Percentiles rank a stretch among this genome's conserved stretches.
Conservation (phyloP, 2,888 invertebrate genomes). For the Drosophila borealis region DNA sequence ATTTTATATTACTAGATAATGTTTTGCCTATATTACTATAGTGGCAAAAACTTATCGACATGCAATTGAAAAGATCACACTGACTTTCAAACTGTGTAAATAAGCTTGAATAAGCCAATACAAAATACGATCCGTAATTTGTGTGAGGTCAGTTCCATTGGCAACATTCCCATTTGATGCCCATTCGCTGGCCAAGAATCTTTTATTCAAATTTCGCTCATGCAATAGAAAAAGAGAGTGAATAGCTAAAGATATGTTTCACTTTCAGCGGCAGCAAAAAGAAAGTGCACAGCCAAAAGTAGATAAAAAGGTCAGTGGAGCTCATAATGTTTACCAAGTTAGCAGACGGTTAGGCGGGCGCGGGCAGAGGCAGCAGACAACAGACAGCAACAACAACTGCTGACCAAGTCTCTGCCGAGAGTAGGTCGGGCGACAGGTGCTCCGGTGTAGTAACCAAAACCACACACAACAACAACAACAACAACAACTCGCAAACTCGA, state of each 20-base stretch:
- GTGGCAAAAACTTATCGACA: no score
- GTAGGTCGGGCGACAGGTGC: slow-evolving; percentile 56
- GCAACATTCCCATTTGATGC: slow-evolving; percentile 39
- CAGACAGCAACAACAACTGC: slow-evolving; percentile 13
- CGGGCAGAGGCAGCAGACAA: neutral
- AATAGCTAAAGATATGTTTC: slow-evolving; percentile 26
- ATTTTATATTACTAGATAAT: no score
- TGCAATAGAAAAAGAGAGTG: slow-evolving; percentile 21
- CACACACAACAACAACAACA: slow-evolving; percentile 3
- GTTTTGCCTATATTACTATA: no score
- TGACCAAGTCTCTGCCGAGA: slow-evolving; percentile 28
- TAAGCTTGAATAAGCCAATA: no score
- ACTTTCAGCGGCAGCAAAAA: slow-evolving; percentile 55
- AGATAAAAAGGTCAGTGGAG: slow-evolving; percentile 56
- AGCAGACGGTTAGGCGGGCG: slow-evolving; percentile 10
- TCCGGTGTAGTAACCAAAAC: slow-evolving; percentile 35
- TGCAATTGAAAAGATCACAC: no score
- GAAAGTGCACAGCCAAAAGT: slow-evolving; percentile 44
- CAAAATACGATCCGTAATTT: slow-evolving; percentile 4
- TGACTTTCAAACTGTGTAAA: no score
- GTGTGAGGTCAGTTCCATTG: slow-evolving; percentile 56
- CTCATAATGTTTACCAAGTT: slow-evolving; percentile 43
- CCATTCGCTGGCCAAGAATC: neutral
- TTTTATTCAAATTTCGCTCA: slow-evolving; percentile 37
- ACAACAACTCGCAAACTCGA: slow-evolving; percentile 19